These are phyloP conservation scores for Spinus pinus DNA, from an alignment of 2,797 vertebrate species.

Conservation along the genomic window DNA sequence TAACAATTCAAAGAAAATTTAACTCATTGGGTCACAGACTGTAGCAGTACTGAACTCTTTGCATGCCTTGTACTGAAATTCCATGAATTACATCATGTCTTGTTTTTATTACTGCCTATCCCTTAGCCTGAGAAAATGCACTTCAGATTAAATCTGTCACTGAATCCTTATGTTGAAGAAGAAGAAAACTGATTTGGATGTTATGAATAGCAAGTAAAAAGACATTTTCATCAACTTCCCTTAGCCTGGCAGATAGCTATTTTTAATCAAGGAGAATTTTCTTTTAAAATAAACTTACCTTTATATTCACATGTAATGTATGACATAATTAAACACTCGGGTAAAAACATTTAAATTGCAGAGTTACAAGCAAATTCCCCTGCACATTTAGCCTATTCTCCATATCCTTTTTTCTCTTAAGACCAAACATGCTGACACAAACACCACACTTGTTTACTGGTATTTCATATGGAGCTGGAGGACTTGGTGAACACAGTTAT, in stretches of 20 bases:
- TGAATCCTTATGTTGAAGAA: background rate
- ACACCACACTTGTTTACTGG: background rate
- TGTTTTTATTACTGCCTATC: conserved; percentile 25
- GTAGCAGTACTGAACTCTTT: background rate
- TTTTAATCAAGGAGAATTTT: background rate
- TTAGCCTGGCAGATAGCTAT: background rate
- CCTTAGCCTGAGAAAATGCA: background rate
- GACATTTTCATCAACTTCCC: background rate
- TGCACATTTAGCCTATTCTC: background rate
- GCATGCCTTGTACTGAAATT: background rate
- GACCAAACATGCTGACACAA: background rate
- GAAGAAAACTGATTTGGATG: background rate
- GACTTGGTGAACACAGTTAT: background rate
- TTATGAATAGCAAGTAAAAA: background rate
- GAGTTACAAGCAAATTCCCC: background rate
- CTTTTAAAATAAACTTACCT: background rate
- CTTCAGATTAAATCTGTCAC: conserved; percentile 6
- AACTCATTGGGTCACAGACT: background rate
- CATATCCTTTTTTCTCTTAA: background rate
- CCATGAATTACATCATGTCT: background rate
- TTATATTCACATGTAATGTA: background rate
- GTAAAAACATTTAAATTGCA: background rate
- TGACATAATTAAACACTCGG: background rate
- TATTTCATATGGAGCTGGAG: background rate
- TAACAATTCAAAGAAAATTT: conserved; percentile 32